Base-by-base conservation (phyloP, 2,113 vertebrate genomes). In the Lampris incognitus region DNA sequence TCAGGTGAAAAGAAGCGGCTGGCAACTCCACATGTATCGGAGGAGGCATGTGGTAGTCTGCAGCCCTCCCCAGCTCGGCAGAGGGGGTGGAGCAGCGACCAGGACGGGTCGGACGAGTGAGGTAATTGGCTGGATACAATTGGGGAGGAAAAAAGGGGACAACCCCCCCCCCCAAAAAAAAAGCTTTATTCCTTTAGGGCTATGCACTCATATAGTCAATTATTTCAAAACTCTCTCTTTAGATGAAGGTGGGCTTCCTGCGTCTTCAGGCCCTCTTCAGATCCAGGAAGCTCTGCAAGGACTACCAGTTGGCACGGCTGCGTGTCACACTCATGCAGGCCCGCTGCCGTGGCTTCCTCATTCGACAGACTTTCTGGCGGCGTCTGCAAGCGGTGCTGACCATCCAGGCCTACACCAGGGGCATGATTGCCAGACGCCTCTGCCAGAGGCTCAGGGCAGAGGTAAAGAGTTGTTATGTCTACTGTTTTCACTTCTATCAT, bases 201-300 rank as follows among this genome's bases (percentile, higher is more conserved):
- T 24, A 24, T 24, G 24, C 24, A 24, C 24, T 24, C 24, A 24
- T 24, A 0, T 24, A 24, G 24, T 24, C 24, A 24, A 24, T 24
- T n/a, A n/a, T 44, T 42, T 13, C 2, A 42, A 7, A 36, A 9
- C 4, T 2, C 46, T 40, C 56, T 1, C 6, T 13, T 37, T 88
- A 99, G 98, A 99, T 99, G 96, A 92, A 93, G 57, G 91, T 94
- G 0, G 98, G 98, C 40, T 99, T 99, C 93, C 75, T 97, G 81
- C 88, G 98, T 0, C 95, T 99, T 8, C 98, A 99, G 88, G 98
- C 98, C 0, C 92, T 99, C 68, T 96, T 94, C 85, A 95, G 95
- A 58, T 95, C 98, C 8, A 93, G 94, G 86, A 97, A 96, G 81
- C 92, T 96, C 41, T 95, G 94, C 89, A 91, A 79, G 61, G 96